Evolutionary conservation across 2,888 invertebrate species (phyloP).

Genomic region (Caenorhabditis sp.): DNA sequence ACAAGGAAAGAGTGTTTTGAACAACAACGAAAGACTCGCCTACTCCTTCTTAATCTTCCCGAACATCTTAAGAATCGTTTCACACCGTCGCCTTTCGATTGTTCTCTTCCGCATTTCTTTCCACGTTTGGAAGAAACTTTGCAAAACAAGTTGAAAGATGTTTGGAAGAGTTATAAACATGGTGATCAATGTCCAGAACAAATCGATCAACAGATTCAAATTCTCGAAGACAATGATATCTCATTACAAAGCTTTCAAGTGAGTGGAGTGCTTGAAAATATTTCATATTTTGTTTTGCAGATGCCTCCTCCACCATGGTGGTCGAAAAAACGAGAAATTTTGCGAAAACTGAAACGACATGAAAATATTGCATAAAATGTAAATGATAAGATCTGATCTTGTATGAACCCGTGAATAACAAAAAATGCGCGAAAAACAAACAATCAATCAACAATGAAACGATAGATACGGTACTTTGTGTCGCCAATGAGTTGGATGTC

Average conservation of each 20-base stretch:
- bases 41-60: not conserved
- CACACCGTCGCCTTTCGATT: not conserved
- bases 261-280: not conserved
- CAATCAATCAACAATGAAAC: constrained; percentile 56
- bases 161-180: not conserved
- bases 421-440: not conserved
- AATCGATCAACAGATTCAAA: constrained; percentile 42
- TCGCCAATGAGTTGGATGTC: constrained; percentile 65
- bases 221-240: constrained; percentile 42
- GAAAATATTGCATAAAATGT: constrained; percentile 31
- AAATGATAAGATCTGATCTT: not conserved
- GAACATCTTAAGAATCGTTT: not conserved
- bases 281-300: constrained; percentile 7
- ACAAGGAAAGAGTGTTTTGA: not conserved
- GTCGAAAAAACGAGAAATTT: constrained; percentile 37
- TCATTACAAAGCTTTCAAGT: constrained; percentile 15
- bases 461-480: constrained; percentile 65
- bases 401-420: not conserved
- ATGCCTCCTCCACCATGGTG: constrained; percentile 46
- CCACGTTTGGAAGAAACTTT: not conserved
- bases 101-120: not conserved
- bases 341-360: constrained; percentile 37
- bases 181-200: constrained; percentile 15
- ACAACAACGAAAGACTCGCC: not conserved
- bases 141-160: not conserved